These are phyloP conservation scores for Neocrepidodera transversa DNA, from an alignment of 2,888 invertebrate species.

Conservation along the genomic window DNA sequence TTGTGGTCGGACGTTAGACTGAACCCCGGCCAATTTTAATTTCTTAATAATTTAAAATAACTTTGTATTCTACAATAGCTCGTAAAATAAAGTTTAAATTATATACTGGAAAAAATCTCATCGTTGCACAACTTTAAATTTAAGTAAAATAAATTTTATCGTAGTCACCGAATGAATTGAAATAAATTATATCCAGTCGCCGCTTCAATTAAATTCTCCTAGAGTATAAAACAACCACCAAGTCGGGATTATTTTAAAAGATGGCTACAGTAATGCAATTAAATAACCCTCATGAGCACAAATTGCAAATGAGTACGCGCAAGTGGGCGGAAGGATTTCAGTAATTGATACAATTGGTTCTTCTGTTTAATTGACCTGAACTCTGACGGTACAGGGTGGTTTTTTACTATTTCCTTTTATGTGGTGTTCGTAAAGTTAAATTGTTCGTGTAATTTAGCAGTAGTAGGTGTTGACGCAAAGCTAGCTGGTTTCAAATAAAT, in stretches of 20 bases:
- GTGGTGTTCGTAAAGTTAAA: conserved; percentile 24
- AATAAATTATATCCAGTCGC: background rate
- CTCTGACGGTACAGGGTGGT: conserved; percentile 29
- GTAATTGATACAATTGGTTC: conserved; percentile 50
- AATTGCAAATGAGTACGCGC: conserved; percentile 45
- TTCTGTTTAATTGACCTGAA: conserved; percentile 38
- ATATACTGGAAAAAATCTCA: too few species aligned
- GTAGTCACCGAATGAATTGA: conserved; percentile 13
- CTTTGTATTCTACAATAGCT: too few species aligned
- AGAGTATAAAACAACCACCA: conserved; percentile 22
- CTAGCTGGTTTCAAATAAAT: conserved; percentile 5
- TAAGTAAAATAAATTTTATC: too few species aligned
- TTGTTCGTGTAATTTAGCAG: conserved; percentile 23
- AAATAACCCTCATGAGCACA: conserved; percentile 45
- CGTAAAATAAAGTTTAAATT: too few species aligned
- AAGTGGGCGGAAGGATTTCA: conserved; percentile 50
- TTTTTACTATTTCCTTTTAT: conserved; percentile 29
- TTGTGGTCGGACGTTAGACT: too few species aligned
- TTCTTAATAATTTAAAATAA: too few species aligned
- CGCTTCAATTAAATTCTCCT: conserved; percentile 14
- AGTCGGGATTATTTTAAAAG: conserved; percentile 35
- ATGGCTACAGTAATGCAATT: conserved; percentile 46
- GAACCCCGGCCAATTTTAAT: too few species aligned
- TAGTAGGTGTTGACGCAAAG: conserved; percentile 25
- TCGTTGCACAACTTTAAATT: too few species aligned